Evolutionary conservation across 2,113 vertebrate genomes (phyloP).

Genomic region (Rhinolophus sinicus): DNA sequence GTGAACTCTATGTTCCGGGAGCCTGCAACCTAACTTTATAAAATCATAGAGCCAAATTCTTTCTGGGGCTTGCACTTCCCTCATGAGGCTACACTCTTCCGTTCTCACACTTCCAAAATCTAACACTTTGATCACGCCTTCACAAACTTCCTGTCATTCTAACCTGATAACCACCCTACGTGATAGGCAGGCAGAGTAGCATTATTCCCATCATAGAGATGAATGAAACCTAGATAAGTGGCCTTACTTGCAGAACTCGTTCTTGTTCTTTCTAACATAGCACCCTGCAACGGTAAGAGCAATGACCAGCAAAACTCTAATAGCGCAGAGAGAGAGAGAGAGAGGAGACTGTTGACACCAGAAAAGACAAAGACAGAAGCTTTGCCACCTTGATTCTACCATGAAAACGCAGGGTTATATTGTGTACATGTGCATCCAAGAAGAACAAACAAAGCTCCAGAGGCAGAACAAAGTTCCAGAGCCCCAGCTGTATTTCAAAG

Average conservation of each 20-base stretch:
- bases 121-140: not conserved
- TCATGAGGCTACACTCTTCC: not conserved
- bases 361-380: not conserved
- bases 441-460: not conserved
- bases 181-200: not conserved
- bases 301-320: not conserved
- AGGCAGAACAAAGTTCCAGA: not conserved
- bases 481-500: not conserved
- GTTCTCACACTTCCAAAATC: not conserved
- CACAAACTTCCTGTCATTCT: not conserved
- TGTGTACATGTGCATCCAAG: not conserved
- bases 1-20: not conserved
- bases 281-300: not conserved
- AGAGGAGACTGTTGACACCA: no score
- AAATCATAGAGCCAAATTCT: not conserved
- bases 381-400: not conserved
- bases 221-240: not conserved
- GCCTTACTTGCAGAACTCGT: not conserved
- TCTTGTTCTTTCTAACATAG: not conserved
- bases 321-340: not conserved
- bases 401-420: not conserved
- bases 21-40: not conserved
- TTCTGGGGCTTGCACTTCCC: no score
- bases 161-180: not conserved
- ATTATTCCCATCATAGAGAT: not conserved